Conservation (phyloP, 2,888 invertebrate genomes). For the Yponomeuta sedellus region DNA sequence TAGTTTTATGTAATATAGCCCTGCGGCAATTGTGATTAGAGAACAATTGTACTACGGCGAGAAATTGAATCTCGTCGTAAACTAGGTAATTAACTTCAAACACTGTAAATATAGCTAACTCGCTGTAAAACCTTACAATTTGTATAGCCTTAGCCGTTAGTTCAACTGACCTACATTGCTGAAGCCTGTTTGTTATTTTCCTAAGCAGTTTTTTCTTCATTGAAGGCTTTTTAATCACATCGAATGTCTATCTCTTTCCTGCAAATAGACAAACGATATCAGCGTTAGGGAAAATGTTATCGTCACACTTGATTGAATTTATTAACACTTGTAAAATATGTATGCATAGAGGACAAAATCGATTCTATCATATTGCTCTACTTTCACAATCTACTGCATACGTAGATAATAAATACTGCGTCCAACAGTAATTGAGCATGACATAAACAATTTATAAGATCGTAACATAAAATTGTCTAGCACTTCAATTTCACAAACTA, state of each 20-base stretch:
- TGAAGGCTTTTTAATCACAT: constrained; percentile 11
- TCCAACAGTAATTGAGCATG: neutral
- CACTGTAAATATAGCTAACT: neutral
- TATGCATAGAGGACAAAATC: neutral
- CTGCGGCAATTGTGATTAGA: neutral
- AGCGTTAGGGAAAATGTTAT: neutral
- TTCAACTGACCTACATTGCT: constrained; percentile 17
- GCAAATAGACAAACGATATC: neutral
- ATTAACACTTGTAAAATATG: neutral
- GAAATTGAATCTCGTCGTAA: neutral
- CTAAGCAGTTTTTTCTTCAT: constrained; percentile 14
- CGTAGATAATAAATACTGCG: neutral
- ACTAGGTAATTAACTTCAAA: neutral
- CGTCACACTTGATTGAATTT: neutral
- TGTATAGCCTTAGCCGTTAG: neutral
- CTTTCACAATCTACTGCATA: neutral
- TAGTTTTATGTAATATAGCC: too few relatives aligned
- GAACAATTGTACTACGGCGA: neutral
- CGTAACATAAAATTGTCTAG: neutral
- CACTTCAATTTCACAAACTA: neutral
- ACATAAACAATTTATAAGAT: neutral
- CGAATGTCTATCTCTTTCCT: neutral
- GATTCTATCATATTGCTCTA: neutral
- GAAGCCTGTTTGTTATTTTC: constrained; percentile 11
- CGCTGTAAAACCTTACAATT: neutral